Evolutionary conservation across 2,797 vertebrate species (phyloP).

Genomic region (Chelonia mydas): DNA sequence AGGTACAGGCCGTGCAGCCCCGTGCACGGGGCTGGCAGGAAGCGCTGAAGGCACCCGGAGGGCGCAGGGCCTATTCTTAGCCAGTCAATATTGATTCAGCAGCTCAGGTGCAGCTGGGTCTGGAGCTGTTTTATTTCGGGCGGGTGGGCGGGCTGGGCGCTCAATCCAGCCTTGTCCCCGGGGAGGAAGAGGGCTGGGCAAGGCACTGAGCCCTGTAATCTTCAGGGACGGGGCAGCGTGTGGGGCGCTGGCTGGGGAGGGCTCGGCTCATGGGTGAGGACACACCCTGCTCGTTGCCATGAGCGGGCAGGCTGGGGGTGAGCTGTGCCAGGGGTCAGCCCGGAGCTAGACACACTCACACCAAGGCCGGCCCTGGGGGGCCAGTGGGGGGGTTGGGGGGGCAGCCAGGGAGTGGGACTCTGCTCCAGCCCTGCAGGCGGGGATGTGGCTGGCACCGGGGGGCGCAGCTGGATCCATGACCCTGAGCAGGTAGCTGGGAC

Average conservation of each 20-base stretch:
- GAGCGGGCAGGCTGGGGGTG: not conserved
- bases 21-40: slow-evolving; percentile 25
- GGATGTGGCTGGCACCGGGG: too few species aligned
- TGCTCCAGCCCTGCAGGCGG: too few species aligned
- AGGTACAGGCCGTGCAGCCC: not conserved
- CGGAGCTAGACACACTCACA: not conserved
- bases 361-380: not conserved
- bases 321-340: not conserved
- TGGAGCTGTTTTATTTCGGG: slow-evolving; percentile 60
- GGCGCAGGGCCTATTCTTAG: slow-evolving; percentile 70
- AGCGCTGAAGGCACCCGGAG: slow-evolving; percentile 54
- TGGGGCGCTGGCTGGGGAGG: not conserved
- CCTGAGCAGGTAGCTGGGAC: too few species aligned
- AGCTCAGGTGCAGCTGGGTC: slow-evolving; percentile 71
- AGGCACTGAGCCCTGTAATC: slow-evolving; percentile 66
- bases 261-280: not conserved
- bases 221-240: not conserved
- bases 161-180: slow-evolving; percentile 48
- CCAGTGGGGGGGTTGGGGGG: too few species aligned
- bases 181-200: slow-evolving; percentile 68
- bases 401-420: too few species aligned
- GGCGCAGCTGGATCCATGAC: too few species aligned
- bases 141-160: slow-evolving; percentile 2
- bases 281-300: not conserved
- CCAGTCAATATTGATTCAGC: slow-evolving; percentile 78